A percentile compares a stretch with the other conserved stretches of the same genome.
Conservation (phyloP, 2,113 vertebrate species). For the Sula dactylatra region DNA sequence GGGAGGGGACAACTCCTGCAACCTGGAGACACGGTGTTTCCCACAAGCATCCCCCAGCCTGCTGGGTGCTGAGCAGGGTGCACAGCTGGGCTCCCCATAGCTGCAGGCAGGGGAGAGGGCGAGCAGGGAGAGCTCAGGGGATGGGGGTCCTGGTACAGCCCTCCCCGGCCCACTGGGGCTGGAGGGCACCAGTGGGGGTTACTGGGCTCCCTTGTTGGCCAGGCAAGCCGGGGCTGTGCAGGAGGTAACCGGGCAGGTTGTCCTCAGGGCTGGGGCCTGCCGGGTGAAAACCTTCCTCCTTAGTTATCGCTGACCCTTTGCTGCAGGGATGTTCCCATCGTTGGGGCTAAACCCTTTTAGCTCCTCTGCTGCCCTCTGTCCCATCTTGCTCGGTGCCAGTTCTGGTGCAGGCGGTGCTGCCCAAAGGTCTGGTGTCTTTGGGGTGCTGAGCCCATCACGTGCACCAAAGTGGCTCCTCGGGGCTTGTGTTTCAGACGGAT, state of each 20-base stretch:
- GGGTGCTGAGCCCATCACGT: background rate
- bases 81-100: background rate
- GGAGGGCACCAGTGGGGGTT: background rate
- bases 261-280: background rate
- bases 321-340: background rate
- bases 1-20: background rate
- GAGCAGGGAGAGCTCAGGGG: background rate
- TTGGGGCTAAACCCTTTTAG: background rate
- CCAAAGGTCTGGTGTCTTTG: background rate
- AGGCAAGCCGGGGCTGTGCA: background rate
- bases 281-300: background rate
- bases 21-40: background rate
- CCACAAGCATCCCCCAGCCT: background rate
- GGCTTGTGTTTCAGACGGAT: rapidly evolving
- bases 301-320: rapidly evolving
- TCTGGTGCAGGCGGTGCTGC: rapidly evolving
- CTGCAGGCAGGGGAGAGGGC: background rate
- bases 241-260: background rate
- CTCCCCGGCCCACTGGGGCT: background rate
- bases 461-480: rapidly evolving
- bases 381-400: background rate
- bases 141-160: background rate
- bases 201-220: background rate
- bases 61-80: background rate
- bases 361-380: background rate